Evolutionary conservation across 2,888 invertebrate genomes (phyloP).

Genomic region (Agriopis leucophaearia): DNA sequence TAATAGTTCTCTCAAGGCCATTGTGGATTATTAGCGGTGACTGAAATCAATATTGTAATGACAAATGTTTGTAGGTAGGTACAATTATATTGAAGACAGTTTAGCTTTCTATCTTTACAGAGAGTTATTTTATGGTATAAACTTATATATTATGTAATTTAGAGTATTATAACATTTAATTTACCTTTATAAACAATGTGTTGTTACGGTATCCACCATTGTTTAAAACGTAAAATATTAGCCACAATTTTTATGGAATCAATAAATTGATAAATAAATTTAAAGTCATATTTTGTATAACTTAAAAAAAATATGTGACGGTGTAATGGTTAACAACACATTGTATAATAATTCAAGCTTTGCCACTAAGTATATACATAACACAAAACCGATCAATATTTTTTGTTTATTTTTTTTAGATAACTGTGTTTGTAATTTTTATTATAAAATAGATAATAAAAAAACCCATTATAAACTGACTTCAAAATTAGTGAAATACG

Average conservation of each 20-base stretch:
- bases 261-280: not conserved
- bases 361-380: no score
- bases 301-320: no score
- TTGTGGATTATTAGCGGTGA: not conserved
- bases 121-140: not conserved
- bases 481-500: no score
- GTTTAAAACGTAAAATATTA: not conserved
- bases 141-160: not conserved
- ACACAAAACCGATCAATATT: no score
- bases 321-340: no score
- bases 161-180: slow-evolving; percentile 16
- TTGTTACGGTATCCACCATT: not conserved
- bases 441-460: no score
- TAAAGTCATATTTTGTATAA: no score
- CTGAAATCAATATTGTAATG: slow-evolving; percentile 29
- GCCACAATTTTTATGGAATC: not conserved
- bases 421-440: no score
- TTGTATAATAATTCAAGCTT: no score
- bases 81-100: not conserved
- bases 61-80: slow-evolving; percentile 1
- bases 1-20: not conserved
- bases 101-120: slow-evolving; percentile 20
- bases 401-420: no score
- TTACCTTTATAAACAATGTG: slow-evolving; percentile 18
- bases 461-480: no score